Evolutionary conservation across 2,888 invertebrate species (phyloP).

Genomic region (Tribolium freemani): DNA sequence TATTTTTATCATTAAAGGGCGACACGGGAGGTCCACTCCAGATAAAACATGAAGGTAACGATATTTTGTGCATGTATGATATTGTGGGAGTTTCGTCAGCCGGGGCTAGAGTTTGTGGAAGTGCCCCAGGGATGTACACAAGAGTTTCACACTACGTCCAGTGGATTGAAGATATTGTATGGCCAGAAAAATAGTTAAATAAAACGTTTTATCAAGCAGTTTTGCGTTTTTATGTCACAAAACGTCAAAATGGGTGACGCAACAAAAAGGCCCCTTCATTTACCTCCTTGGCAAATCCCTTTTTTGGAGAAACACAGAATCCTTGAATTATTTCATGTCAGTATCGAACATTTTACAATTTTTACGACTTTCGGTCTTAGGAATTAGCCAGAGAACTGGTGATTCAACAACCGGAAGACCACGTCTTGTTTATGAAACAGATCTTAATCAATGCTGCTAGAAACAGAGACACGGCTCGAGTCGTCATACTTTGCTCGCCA

Average conservation of each 20-base stretch:
- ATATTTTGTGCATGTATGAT: constrained; percentile 30
- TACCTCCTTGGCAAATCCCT: constrained; percentile 72
- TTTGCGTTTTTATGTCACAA: not conserved
- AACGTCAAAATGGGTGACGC: constrained; percentile 62
- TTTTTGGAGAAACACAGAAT: constrained; percentile 77
- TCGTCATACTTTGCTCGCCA: constrained; percentile 72
- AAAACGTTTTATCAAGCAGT: not conserved
- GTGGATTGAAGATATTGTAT: constrained; percentile 5
- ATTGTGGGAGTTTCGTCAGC: not conserved
- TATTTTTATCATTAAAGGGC: not conserved
- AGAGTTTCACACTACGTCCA: not conserved
- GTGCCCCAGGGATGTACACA: not conserved
- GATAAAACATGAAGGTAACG: not conserved
- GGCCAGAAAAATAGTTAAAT: not conserved
- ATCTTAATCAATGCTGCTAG: constrained; percentile 70
- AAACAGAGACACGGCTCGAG: constrained; percentile 70
- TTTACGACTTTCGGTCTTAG: constrained; percentile 59
- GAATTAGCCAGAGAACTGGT: constrained; percentile 74
- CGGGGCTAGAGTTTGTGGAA: not conserved
- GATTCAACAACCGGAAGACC: constrained; percentile 74
- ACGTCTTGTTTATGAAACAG: constrained; percentile 75
- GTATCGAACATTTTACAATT: constrained; percentile 22
- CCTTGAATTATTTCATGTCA: constrained; percentile 76
- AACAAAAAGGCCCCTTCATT: constrained; percentile 61
- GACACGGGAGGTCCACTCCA: constrained; percentile 3